These are phyloP conservation scores for Erythrolamprus reginae DNA, from an alignment of 2,113 vertebrate genomes.

Conservation along the genomic window DNA sequence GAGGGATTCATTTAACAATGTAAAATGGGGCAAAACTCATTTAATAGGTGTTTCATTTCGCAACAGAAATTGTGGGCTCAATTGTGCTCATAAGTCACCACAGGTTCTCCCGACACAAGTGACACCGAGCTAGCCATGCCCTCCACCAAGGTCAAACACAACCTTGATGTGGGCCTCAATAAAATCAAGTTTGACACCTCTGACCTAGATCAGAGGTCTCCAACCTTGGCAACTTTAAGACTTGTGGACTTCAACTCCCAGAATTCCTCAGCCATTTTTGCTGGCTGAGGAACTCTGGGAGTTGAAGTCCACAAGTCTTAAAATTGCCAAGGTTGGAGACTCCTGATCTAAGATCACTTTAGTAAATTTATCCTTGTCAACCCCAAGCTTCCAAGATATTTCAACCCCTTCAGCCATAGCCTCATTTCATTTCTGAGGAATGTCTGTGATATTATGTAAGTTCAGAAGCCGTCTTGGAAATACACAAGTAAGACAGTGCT, in stretches of 20 bases:
- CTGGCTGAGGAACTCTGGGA: background rate
- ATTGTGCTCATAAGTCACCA: background rate
- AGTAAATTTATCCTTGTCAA: background rate
- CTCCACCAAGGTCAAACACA: too few species aligned
- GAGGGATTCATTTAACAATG: too few species aligned
- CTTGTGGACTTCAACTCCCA: too few species aligned
- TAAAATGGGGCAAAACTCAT: background rate
- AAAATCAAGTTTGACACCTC: too few species aligned
- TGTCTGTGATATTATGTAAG: background rate
- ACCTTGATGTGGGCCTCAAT: too few species aligned
- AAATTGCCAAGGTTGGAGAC: too few species aligned
- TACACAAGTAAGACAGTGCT: background rate
- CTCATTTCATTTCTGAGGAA: background rate
- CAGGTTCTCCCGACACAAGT: too few species aligned
- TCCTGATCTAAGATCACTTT: too few species aligned
- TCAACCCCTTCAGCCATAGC: background rate
- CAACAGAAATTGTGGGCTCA: background rate
- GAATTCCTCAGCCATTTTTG: too few species aligned
- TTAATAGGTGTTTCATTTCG: background rate
- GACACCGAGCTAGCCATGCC: too few species aligned
- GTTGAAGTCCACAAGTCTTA: background rate
- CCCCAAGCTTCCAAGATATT: background rate
- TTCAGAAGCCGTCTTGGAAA: background rate
- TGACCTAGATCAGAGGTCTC: too few species aligned
- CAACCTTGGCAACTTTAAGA: too few species aligned